Percentiles rank a stretch among this genome's conserved stretches.
Evolutionary conservation across 2,113 vertebrate species (phyloP).

Genomic region (Struthio camelus): DNA sequence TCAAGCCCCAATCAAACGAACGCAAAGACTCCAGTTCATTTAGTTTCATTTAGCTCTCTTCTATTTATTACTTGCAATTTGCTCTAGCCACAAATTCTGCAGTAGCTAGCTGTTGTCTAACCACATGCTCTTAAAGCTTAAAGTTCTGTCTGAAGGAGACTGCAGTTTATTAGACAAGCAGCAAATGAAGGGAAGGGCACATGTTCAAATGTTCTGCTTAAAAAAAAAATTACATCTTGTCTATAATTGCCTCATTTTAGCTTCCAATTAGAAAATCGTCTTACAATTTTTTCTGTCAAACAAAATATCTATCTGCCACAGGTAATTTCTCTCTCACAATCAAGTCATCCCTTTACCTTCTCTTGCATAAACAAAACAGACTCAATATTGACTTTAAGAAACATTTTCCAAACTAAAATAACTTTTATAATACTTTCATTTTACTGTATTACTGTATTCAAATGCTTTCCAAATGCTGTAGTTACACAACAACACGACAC

Average conservation of each 20-base stretch:
- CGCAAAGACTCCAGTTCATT: background rate
- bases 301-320: background rate
- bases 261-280: background rate
- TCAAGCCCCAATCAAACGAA: background rate
- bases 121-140: background rate
- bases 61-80: conserved; percentile 27
- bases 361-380: background rate
- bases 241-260: background rate
- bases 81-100: background rate
- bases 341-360: background rate
- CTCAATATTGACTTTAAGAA: background rate
- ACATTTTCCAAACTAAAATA: background rate
- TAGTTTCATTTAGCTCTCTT: conserved; percentile 7
- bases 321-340: background rate
- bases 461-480: background rate
- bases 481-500: background rate
- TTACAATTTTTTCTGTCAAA: background rate
- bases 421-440: background rate
- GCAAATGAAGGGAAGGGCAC: background rate
- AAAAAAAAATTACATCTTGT: background rate
- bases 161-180: background rate
- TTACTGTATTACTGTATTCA: background rate
- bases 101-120: background rate
- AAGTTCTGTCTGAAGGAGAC: background rate
- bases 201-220: background rate